Percentiles rank a stretch among this genome's conserved stretches.
These are phyloP conservation scores for Drosophila repleta DNA, from an alignment of 1,140 invertebrate species.

Conservation along the genomic window DNA sequence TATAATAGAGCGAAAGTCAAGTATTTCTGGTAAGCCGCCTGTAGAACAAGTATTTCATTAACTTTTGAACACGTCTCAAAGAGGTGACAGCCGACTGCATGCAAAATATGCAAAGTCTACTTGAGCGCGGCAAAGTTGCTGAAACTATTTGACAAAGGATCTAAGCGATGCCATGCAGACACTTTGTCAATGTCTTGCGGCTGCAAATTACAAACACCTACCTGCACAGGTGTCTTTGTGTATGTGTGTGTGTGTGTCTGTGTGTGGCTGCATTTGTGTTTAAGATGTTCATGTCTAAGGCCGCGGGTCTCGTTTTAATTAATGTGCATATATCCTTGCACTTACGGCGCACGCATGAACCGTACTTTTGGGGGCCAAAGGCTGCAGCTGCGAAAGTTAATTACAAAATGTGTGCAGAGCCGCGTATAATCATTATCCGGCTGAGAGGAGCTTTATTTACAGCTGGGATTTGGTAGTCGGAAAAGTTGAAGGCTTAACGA, in stretches of 20 bases:
- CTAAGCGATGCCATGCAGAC: conserved; percentile 48
- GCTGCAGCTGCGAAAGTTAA: background rate
- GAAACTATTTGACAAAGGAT: conserved; percentile 46
- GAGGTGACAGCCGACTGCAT: conserved; percentile 49
- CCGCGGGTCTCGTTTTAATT: conserved; percentile 70
- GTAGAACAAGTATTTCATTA: too few relatives aligned
- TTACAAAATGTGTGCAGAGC: too few relatives aligned
- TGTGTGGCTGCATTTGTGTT: conserved; percentile 47
- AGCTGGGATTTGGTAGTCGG: background rate
- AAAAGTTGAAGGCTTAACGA: background rate
- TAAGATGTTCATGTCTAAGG: conserved; percentile 41
- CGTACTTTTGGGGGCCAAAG: conserved; percentile 7
- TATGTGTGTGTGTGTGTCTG: conserved; percentile 5
- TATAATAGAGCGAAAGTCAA: too few relatives aligned
- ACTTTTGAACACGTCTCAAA: background rate
- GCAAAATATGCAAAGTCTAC: conserved; percentile 61
- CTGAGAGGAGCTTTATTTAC: conserved; percentile 2
- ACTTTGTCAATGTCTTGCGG: conserved; percentile 70
- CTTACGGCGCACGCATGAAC: background rate
- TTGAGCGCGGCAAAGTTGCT: conserved; percentile 44
- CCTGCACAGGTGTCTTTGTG: background rate
- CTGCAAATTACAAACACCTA: conserved; percentile 51
- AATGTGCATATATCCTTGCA: conserved; percentile 31
- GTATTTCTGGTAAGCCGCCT: too few relatives aligned
- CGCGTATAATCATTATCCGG: conserved; percentile 36